A percentile compares a stretch with the other conserved stretches of the same genome.
phyloP scores from a whole-genome alignment of 2,113 vertebrate species.

The Mirza zaza region DNA sequence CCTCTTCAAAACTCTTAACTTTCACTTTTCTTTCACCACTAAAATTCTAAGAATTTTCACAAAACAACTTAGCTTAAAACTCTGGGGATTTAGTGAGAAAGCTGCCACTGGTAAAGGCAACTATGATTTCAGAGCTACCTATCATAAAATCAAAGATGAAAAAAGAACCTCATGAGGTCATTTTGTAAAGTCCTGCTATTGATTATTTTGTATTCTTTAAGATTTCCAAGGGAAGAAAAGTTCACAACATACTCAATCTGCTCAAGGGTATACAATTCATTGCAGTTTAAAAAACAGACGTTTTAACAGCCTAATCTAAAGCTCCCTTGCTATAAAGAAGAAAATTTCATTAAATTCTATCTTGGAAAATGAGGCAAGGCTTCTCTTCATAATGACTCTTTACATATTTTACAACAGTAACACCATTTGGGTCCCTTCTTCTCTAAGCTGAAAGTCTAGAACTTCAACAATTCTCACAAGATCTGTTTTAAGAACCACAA shows the following conservation, averaged over 20 bases:
- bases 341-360: not conserved
- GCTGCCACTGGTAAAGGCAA: not conserved
- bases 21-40: not conserved
- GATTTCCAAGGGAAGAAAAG: not conserved
- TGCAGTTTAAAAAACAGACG: not conserved
- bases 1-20: not conserved
- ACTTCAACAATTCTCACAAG: not conserved
- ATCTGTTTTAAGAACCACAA: slow-evolving; percentile 10
- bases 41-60: slow-evolving; percentile 18
- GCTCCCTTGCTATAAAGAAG: not conserved
- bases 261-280: not conserved
- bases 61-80: not conserved
- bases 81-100: not conserved
- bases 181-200: not conserved
- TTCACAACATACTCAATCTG: not conserved
- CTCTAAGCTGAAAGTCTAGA: not conserved
- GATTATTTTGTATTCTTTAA: slow-evolving; percentile 25
- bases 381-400: not conserved
- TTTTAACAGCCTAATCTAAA: slow-evolving; percentile 27
- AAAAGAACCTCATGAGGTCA: not conserved
- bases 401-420: slow-evolving; percentile 7
- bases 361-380: not conserved
- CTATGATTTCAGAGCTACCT: not conserved
- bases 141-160: slow-evolving; percentile 7
- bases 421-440: not conserved